Conservation (phyloP, 2,888 invertebrate genomes). For the Pachycephus smyrnensis region DNA sequence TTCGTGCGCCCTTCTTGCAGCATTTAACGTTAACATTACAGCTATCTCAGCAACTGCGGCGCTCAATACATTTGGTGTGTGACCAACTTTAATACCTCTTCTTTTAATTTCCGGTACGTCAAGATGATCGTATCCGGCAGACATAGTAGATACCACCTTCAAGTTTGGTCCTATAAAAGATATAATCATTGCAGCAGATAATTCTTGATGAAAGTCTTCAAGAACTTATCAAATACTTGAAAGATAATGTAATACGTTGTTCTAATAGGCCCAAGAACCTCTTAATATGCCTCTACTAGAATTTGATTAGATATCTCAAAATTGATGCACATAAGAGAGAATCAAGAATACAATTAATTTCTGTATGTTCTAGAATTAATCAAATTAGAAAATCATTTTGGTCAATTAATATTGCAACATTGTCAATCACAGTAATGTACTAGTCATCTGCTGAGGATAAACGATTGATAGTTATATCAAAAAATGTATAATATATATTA, state of each 20-base stretch:
- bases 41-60: slow-evolving; percentile 87
- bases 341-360: background rate
- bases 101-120: slow-evolving; percentile 78
- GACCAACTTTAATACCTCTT: slow-evolving; percentile 81
- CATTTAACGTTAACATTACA: slow-evolving; percentile 80
- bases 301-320: background rate
- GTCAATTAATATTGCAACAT: background rate
- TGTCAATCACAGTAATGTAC: background rate
- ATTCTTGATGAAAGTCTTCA: slow-evolving; percentile 15
- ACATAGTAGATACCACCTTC: slow-evolving; percentile 84
- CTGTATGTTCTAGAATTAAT: background rate
- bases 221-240: background rate
- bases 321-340: background rate
- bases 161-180: slow-evolving; percentile 73
- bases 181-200: background rate
- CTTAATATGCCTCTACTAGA: background rate
- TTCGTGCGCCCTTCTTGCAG: slow-evolving; percentile 83
- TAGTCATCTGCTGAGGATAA: background rate
- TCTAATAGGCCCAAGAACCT: background rate
- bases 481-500: slow-evolving; percentile 43
- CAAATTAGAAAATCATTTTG: background rate
- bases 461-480: background rate
- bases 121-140: slow-evolving; percentile 89
- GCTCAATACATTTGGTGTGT: slow-evolving; percentile 82
- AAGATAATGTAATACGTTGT: background rate